Evolutionary conservation across 2,113 vertebrate species (phyloP).

Genomic region (Hymenochirus boettgeri): DNA sequence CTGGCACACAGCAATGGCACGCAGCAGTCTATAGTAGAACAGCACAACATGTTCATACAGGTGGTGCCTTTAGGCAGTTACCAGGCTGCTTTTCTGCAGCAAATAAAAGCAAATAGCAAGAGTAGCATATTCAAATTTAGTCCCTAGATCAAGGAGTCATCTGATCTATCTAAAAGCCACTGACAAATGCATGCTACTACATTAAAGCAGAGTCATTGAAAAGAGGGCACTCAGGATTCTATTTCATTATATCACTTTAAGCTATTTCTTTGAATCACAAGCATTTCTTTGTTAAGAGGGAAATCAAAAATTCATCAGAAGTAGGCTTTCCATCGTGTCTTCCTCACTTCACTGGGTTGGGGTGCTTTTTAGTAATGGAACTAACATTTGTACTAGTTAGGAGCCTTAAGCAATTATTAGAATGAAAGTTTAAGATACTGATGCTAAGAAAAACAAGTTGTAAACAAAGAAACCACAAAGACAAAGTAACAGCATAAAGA

Average conservation of each 20-base stretch:
- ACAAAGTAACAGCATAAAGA: slow-evolving; percentile 92
- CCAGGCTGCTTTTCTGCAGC: slow-evolving; percentile 64
- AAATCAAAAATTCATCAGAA: slow-evolving; percentile 99
- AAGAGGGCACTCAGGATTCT: slow-evolving; percentile 86
- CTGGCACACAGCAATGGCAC: slow-evolving; percentile 68
- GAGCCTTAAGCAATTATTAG: slow-evolving; percentile 99
- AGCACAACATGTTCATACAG: slow-evolving; percentile 80
- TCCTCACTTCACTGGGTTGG: slow-evolving; percentile 59
- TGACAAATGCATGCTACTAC: slow-evolving; percentile 82
- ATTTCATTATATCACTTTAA: slow-evolving; percentile 98
- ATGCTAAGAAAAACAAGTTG: slow-evolving; percentile 91
- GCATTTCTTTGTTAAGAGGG: slow-evolving; percentile 92
- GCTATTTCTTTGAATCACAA: slow-evolving; percentile 99
- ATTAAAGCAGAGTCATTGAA: slow-evolving; percentile 86
- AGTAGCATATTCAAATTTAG: slow-evolving; percentile 79
- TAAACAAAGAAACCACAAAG: slow-evolving; percentile 82
- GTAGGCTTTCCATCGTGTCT: slow-evolving; percentile 66
- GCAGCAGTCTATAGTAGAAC: slow-evolving; percentile 74
- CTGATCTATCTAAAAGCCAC: slow-evolving; percentile 72
- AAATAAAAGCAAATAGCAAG: slow-evolving; percentile 59
- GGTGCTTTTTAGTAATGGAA: slow-evolving; percentile 77
- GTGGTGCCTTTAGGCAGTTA: slow-evolving; percentile 82
- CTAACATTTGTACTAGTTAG: slow-evolving; percentile 95
- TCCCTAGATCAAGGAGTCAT: slow-evolving; percentile 84
- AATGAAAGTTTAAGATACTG: slow-evolving; percentile 83